A percentile compares a stretch with the other conserved stretches of the same genome.
These are phyloP conservation scores for Pitangus sulphuratus DNA, from an alignment of 2,797 vertebrate species.

Conservation along the genomic window DNA sequence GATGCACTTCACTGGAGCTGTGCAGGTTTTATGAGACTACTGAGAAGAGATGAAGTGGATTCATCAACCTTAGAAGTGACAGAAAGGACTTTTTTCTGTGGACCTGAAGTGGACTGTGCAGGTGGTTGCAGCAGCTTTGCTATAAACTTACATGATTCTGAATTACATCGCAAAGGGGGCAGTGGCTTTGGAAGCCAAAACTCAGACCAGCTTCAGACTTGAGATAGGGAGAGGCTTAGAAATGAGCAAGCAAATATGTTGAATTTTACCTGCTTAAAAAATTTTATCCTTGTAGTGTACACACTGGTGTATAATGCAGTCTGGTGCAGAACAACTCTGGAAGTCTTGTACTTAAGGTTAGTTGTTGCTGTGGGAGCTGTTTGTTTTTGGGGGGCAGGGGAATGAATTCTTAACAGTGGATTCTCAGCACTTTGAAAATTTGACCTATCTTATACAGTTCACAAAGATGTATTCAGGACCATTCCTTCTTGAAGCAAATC, in stretches of 20 bases:
- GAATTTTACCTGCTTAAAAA: background rate
- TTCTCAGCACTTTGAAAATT: background rate
- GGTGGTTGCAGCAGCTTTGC: background rate
- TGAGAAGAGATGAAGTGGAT: background rate
- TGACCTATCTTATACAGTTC: background rate
- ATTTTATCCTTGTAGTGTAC: background rate
- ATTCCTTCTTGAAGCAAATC: background rate
- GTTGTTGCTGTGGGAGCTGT: background rate
- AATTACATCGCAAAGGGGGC: background rate
- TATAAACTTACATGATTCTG: background rate
- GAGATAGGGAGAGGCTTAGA: background rate
- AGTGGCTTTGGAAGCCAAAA: background rate
- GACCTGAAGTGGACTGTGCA: background rate
- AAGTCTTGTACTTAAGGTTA: background rate
- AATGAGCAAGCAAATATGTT: background rate
- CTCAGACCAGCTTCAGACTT: background rate
- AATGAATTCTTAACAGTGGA: background rate
- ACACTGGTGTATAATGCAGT: rapidly evolving
- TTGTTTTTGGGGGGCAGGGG: rapidly evolving
- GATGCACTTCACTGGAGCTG: background rate
- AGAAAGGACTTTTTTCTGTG: background rate
- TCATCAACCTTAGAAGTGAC: background rate
- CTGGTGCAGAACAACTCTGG: background rate
- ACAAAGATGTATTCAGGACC: background rate
- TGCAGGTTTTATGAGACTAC: background rate